Evolutionary conservation across 2,797 vertebrate species (phyloP), one percentile per base, ranked within the genome.

Genomic region (Chelidonichthys spinosus): DNA sequence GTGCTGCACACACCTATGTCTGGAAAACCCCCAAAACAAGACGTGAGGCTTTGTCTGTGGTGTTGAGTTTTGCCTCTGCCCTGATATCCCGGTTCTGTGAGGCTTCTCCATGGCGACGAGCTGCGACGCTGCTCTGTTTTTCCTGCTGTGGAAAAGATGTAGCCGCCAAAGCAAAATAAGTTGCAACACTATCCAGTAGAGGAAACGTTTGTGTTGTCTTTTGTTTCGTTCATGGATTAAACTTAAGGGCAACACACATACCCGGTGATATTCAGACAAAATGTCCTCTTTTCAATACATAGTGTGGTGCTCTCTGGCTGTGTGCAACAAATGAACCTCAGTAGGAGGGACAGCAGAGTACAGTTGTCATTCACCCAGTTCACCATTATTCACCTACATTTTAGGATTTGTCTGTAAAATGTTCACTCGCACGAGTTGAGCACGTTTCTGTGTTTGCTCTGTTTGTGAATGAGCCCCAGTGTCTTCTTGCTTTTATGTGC

Each of bases 51-150:
- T 37, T 55, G 55, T 60, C 55, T 66, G 33, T 58, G 25, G 25
- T 56, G 44, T 59, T 72, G 18, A 6, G 55, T 68, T 68, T 76
- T 61, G 36, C 46, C 46, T 81, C 60, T 69, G 59, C 62, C 63
- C 63, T 68, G 72, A 78, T 69, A 70, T 84, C 71, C 13, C 54
- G 43, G 42, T 59, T 69, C 63, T 75, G 72, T 78, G 69, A 73
- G 75, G 70, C 78, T 77, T 87, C 82, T 79, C 82, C 85, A 82
- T 87, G 81, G 83, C 56, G 84, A 86, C 85, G 47, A 80, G 76
- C 84, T 84, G 74, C 72, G 69, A 56, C 67, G 71, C 73, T 62
- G 74, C 68, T 25, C 78, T 52, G 63, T 70, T 82, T 81, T 82
- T 79, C 59, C 81, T 74, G 54, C 39, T 72, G 54, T 69, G 72